Percentiles rank a stretch among this genome's conserved stretches.
phyloP scores from a whole-genome alignment of 37 sponge, comb jelly and placozoan genomes.

The Petrosia ficiformis region DNA sequence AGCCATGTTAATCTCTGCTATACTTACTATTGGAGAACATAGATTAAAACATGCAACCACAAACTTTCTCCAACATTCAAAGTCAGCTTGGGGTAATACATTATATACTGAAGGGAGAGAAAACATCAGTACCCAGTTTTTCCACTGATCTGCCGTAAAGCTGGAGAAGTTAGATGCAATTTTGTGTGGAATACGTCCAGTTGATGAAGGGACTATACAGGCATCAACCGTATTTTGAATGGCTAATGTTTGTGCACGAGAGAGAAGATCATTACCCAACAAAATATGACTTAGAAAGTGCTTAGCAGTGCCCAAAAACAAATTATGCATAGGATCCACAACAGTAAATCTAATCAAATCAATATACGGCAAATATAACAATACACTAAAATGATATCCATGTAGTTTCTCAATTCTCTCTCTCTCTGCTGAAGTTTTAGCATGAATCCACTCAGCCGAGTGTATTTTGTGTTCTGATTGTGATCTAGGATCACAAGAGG shows the following conservation, averaged over 20 bases:
- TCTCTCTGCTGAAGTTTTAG: neutral
- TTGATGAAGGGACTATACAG: neutral
- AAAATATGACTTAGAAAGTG: neutral
- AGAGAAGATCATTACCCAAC: neutral
- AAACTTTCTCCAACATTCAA: neutral
- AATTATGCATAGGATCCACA: constrained; percentile 21
- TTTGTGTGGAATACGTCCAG: constrained; percentile 7
- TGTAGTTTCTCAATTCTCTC: neutral
- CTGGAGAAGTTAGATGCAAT: neutral
- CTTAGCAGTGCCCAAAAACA: constrained; percentile 13
- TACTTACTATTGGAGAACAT: neutral
- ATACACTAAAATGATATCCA: neutral
- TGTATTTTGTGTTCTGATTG: neutral
- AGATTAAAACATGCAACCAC: neutral
- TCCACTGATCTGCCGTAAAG: constrained; percentile 17
- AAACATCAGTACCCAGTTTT: constrained; percentile 2
- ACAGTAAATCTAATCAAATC: neutral
- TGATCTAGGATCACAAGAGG: neutral
- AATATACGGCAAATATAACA: neutral
- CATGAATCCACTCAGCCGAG: neutral
- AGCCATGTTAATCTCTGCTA: neutral
- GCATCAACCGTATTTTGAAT: neutral
- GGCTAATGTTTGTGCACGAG: neutral
- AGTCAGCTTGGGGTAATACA: neutral
- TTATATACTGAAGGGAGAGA: neutral